These are phyloP conservation scores for Hydrolagus affinis DNA, from an alignment of 2,113 vertebrate genomes.

Conservation along the genomic window DNA sequence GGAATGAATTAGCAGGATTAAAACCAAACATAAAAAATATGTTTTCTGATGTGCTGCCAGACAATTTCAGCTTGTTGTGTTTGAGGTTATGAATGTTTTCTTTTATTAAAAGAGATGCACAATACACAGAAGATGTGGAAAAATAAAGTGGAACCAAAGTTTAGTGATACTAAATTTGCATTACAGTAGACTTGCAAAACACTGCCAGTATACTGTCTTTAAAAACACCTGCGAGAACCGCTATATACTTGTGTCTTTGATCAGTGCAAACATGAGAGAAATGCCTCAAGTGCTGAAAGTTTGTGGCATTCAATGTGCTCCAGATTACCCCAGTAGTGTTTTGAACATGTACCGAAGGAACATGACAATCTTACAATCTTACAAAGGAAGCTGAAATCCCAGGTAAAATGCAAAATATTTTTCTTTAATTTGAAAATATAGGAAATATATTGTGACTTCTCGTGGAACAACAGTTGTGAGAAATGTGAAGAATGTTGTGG, in stretches of 20 bases:
- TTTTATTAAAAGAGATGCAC: background rate
- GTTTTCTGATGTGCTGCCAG: background rate
- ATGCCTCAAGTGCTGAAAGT: background rate
- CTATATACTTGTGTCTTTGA: background rate
- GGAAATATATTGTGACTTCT: too few relatives aligned
- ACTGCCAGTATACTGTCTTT: background rate
- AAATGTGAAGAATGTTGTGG: too few relatives aligned
- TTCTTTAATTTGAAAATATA: too few relatives aligned
- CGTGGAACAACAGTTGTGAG: too few relatives aligned
- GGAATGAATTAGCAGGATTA: background rate
- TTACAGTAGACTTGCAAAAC: background rate
- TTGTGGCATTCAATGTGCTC: too few relatives aligned
- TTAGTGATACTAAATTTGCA: background rate
- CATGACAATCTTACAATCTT: too few relatives aligned
- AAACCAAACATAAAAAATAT: background rate
- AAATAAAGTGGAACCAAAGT: background rate
- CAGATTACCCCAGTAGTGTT: too few relatives aligned
- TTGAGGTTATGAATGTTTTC: background rate
- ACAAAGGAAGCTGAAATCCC: too few relatives aligned
- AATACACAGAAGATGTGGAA: background rate
- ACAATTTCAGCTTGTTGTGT: background rate
- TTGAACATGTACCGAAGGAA: too few relatives aligned
- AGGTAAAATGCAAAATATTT: too few relatives aligned
- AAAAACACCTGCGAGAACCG: background rate
- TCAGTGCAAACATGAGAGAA: background rate